Conservation (phyloP, 2,113 vertebrate species). For the Brachyhypopomus occidentalis region DNA sequence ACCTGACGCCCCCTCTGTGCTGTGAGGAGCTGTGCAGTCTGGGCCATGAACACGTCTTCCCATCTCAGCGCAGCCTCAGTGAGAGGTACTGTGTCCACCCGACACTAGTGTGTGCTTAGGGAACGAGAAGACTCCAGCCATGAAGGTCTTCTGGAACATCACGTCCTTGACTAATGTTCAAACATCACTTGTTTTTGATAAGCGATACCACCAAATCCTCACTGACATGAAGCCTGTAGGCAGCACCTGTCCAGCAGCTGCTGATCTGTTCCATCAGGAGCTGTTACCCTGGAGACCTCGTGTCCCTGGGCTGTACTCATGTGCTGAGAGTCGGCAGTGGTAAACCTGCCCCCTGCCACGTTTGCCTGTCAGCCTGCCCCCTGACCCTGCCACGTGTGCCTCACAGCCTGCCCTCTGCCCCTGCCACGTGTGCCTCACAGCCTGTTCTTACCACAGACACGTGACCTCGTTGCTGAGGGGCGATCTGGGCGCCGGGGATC, state of each 20-base stretch:
- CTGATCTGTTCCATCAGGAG: too few relatives aligned
- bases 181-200: too few relatives aligned
- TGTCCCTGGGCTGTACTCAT: not conserved
- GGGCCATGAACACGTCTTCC: conserved; percentile 74
- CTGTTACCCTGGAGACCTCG: too few relatives aligned
- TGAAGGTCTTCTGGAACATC: too few relatives aligned
- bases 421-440: not conserved
- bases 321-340: not conserved
- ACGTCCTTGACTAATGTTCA: too few relatives aligned
- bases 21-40: conserved; percentile 82
- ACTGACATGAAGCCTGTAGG: too few relatives aligned
- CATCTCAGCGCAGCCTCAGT: conserved; percentile 76
- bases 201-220: too few relatives aligned
- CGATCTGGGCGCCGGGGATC: conserved; percentile 68
- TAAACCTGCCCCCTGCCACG: not conserved
- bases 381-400: too few relatives aligned
- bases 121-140: too few relatives aligned
- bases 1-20: conserved; percentile 85
- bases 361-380: too few relatives aligned
- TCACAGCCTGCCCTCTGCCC: too few relatives aligned
- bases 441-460: conserved; percentile 55
- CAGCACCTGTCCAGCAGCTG: too few relatives aligned
- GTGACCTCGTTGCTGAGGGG: conserved; percentile 69
- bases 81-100: conserved; percentile 76
- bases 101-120: not conserved